Base-by-base conservation (phyloP, 2,113 vertebrate species). In the Gila orcuttii region DNA sequence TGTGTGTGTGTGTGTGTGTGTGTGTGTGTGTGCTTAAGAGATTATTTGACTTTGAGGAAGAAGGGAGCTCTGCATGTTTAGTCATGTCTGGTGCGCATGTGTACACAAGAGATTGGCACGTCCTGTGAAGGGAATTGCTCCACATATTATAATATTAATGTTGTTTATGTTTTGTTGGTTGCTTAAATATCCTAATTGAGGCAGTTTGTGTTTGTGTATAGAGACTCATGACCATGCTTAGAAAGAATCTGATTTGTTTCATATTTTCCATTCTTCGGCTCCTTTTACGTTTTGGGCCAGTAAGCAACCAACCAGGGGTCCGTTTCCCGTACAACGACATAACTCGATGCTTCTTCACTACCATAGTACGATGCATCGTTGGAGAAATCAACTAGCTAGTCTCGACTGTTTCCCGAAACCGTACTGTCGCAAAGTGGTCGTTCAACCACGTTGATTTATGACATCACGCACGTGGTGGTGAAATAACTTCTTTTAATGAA, bases 11-110 rank as follows among this genome's bases (percentile, higher is more conserved):
- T 69, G 23, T 85, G 45, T 69, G 82, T 47, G 60, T 59, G 33
- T 36, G 28, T 28, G 28, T 28, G 13, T 69, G 23, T 85, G 45
- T 69, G 82, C 45, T 25, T 73, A 50, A 31, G 50, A 79, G 21
- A 73, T 50, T 59, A 59, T 83, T 83, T 83, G 68, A 73, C 81
- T 73, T 73, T 25, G 66, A 83, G 31, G 62, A 55, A 83, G 81
- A 33, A 59, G 52, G 23, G 31, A 57, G 66, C 23, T 73, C 12
- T 25, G 68, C 81, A 39, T 73, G 81, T 73, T 83, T 73, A 17
- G 81, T 83, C 66, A 73, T 59, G 81, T 83, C 81, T 83, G 68
- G 21, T 73, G 33, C 3, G 33, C 81, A 83, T 73, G 50, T 83
- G 81, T 83, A 83, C 66, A 42, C 50, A 66, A 50, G 50, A 59